phyloP scores from a whole-genome alignment of 2,113 vertebrate genomes.

The Dasypus novemcinctus region DNA sequence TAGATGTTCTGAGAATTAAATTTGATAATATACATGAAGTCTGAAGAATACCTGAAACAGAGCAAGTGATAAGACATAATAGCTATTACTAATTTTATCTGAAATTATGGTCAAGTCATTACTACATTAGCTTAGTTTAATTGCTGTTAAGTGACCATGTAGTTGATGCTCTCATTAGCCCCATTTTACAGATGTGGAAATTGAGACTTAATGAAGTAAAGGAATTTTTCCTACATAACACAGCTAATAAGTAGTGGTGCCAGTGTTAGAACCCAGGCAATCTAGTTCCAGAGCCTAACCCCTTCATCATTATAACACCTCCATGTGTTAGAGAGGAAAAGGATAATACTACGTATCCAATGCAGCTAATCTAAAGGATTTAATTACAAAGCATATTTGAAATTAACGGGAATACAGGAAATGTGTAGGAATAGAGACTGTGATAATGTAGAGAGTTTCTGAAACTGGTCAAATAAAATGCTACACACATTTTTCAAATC shows the following conservation, averaged over 20 bases:
- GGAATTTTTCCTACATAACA: neutral
- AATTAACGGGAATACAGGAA: neutral
- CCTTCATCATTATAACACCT: too few species aligned
- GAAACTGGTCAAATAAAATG: slow-evolving; percentile 19
- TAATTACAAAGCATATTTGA: slow-evolving; percentile 30
- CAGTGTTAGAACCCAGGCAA: neutral
- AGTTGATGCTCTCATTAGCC: neutral
- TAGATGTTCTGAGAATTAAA: neutral
- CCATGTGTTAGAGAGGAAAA: neutral
- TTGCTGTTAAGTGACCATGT: neutral
- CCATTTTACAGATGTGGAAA: neutral
- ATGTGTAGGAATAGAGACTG: neutral
- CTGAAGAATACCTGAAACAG: neutral
- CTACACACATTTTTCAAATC: neutral
- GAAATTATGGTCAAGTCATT: neutral
- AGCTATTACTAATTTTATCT: neutral
- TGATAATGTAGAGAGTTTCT: neutral
- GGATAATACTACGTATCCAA: neutral
- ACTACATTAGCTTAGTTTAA: neutral
- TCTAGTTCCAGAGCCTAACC: neutral
- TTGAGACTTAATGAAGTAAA: neutral
- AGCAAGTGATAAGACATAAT: neutral
- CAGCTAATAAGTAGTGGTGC: neutral
- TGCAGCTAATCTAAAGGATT: neutral
- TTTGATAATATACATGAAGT: neutral